Evolutionary conservation across 1,140 invertebrate species (phyloP).

Genomic region (Lamellibrachia luymesi): DNA sequence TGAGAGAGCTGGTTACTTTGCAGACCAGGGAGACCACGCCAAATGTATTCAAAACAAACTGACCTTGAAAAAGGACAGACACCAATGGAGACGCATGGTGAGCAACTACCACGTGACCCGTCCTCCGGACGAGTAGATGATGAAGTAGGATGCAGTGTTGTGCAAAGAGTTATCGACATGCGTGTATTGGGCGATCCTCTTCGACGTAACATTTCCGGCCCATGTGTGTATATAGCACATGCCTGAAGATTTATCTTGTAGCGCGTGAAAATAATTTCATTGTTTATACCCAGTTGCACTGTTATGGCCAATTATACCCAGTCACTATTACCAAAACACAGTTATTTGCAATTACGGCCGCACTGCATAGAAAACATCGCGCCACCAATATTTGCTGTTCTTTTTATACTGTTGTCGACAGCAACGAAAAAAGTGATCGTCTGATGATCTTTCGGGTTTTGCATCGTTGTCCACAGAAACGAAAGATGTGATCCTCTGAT

Average conservation of each 20-base stretch:
- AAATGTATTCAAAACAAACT: too few relatives aligned
- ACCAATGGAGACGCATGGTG: neutral
- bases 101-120: neutral
- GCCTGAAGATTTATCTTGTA: neutral
- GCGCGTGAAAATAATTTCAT: neutral
- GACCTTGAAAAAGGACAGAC: too few relatives aligned
- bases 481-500: too few relatives aligned
- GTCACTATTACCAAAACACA: neutral
- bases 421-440: neutral
- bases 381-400: too few relatives aligned
- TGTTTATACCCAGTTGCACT: neutral
- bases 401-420: neutral
- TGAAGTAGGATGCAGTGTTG: neutral
- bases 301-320: neutral
- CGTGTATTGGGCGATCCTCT: neutral
- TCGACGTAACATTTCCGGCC: neutral
- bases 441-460: too few relatives aligned
- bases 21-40: neutral
- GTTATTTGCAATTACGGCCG: neutral
- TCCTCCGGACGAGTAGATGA: neutral
- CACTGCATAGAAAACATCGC: neutral
- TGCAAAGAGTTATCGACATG: neutral
- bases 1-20: too few relatives aligned
- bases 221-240: neutral
- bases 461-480: too few relatives aligned